A percentile compares a stretch with the other conserved stretches of the same genome.
phyloP scores from a whole-genome alignment of 1,140 invertebrate species.

The Eriocheir sinensis region DNA sequence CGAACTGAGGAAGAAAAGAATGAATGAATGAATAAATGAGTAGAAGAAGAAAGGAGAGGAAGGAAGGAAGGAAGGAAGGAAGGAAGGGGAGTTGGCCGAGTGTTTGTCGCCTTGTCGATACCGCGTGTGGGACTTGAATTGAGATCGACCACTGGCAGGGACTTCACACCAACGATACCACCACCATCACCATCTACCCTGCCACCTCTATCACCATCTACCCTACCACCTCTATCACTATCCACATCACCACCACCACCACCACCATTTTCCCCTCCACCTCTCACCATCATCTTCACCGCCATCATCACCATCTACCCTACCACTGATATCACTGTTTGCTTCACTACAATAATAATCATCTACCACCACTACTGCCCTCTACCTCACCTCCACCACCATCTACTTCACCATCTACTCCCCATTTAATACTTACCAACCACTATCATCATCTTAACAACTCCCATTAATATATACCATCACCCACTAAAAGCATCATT shows the following conservation, averaged over 20 bases:
- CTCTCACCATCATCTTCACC: no score
- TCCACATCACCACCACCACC: neutral
- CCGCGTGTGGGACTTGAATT: neutral
- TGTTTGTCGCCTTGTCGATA: constrained; percentile 34
- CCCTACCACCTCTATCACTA: neutral
- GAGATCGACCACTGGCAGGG: constrained; percentile 17
- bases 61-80: neutral
- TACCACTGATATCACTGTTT: neutral
- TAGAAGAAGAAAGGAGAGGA: neutral
- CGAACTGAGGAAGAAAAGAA: no score
- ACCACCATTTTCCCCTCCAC: neutral
- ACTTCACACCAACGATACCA: neutral
- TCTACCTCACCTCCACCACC: no score
- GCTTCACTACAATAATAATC: neutral
- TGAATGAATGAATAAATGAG: no score
- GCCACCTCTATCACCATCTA: neutral
- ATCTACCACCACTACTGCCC: no score
- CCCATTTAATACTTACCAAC: no score
- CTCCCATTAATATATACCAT: no score
- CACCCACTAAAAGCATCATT: no score
- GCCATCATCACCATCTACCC: neutral
- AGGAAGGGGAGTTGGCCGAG: neutral
- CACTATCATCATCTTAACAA: no score
- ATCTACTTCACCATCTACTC: no score
- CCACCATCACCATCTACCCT: neutral